Conservation (phyloP, 2,888 invertebrate genomes). For the Tetragonisca angustula region DNA sequence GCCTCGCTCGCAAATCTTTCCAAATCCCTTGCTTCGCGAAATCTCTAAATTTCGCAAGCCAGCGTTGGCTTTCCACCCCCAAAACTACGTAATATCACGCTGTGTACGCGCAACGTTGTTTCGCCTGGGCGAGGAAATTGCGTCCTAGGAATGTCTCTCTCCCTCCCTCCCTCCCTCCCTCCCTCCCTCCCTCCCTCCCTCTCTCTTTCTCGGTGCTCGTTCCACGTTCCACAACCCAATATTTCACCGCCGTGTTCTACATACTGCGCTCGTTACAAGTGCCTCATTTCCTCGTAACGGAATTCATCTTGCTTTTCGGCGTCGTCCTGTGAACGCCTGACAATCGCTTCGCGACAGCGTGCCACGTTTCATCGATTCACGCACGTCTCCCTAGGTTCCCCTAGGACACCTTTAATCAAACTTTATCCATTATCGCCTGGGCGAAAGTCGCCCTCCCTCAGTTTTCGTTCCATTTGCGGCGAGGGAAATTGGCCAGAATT, state of each 20-base stretch:
- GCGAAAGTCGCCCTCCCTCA: background rate
- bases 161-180: background rate
- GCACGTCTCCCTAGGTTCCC: background rate
- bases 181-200: background rate
- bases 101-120: slow-evolving; percentile 12
- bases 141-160: slow-evolving; percentile 13
- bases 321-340: slow-evolving; percentile 1
- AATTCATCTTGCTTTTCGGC: slow-evolving; percentile 32
- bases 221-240: slow-evolving; percentile 27
- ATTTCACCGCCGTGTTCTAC: slow-evolving; percentile 39
- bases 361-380: slow-evolving; percentile 4
- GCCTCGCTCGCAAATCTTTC: background rate
- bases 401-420: slow-evolving; percentile 33
- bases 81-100: background rate
- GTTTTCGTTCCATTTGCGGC: background rate
- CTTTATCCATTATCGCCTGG: slow-evolving; percentile 33
- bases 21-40: background rate
- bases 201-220: background rate
- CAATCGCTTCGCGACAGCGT: slow-evolving; percentile 34
- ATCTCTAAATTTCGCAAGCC: background rate
- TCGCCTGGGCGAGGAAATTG: slow-evolving; percentile 20
- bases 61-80: background rate
- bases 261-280: slow-evolving; percentile 26
- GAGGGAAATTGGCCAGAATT: slow-evolving; percentile 7
- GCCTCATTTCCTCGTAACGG: slow-evolving; percentile 21